phyloP scores from a whole-genome alignment of 2,113 vertebrate species.

The Cyprinodon variegatus region DNA sequence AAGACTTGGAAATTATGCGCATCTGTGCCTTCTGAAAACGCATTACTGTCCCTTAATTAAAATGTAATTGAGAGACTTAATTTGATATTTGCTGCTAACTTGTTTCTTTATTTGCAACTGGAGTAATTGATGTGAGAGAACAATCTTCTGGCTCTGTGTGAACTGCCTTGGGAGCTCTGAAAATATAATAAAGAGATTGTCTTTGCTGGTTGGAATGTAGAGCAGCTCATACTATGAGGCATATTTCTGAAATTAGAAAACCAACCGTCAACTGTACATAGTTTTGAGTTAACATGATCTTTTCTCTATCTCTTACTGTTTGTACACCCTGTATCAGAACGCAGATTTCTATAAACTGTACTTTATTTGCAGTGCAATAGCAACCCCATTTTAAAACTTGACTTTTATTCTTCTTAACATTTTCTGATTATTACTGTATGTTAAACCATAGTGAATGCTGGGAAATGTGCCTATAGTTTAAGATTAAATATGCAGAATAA shows the following conservation, averaged over 20 bases:
- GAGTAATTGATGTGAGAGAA: conserved; percentile 52
- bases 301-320: conserved; percentile 8
- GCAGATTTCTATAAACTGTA: background rate
- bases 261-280: background rate
- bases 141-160: conserved; percentile 28
- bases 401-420: conserved; percentile 32
- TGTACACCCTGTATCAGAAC: conserved; percentile 5
- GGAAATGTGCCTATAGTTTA: conserved; percentile 28
- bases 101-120: conserved; percentile 46
- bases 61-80: conserved; percentile 43
- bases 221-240: conserved; percentile 12
- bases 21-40: conserved; percentile 30
- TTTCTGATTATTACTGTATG: no score
- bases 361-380: conserved; percentile 2
- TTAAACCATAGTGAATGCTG: conserved; percentile 33
- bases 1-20: background rate
- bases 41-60: conserved; percentile 49
- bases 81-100: conserved; percentile 49
- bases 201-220: conserved; percentile 26
- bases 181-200: conserved; percentile 15
- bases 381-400: background rate
- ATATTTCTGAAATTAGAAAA: conserved; percentile 29
- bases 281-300: background rate
- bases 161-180: conserved; percentile 36
- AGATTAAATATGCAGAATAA: conserved; percentile 39